Percentiles rank a stretch among this genome's conserved stretches.
phyloP scores from a whole-genome alignment of 2,888 invertebrate genomes.

The Junonia oenone region DNA sequence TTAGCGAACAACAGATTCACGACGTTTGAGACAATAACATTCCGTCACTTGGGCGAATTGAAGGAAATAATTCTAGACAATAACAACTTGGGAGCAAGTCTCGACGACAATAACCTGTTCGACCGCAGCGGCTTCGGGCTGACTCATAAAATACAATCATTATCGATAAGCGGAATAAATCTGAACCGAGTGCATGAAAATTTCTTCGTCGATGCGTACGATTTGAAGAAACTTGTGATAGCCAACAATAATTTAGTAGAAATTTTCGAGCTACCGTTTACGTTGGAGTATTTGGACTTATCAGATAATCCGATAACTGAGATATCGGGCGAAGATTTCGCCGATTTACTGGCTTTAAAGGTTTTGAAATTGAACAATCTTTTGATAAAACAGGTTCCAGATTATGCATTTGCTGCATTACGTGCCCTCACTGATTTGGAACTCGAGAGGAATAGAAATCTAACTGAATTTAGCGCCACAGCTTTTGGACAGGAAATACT shows the following conservation, averaged over 20 bases:
- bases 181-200: slow-evolving; percentile 53
- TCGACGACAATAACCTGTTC: slow-evolving; percentile 53
- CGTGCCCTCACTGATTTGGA: slow-evolving; percentile 70
- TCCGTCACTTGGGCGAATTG: slow-evolving; percentile 56
- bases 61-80: slow-evolving; percentile 63
- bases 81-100: slow-evolving; percentile 58
- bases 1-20: slow-evolving; percentile 64
- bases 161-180: slow-evolving; percentile 55
- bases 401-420: slow-evolving; percentile 78
- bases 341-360: slow-evolving; percentile 71
- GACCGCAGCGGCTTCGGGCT: slow-evolving; percentile 58
- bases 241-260: slow-evolving; percentile 75
- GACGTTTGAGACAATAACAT: slow-evolving; percentile 52
- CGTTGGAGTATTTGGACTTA: slow-evolving; percentile 79
- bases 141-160: slow-evolving; percentile 48
- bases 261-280: slow-evolving; percentile 78
- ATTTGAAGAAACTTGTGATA: slow-evolving; percentile 63
- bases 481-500: slow-evolving; percentile 61
- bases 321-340: slow-evolving; percentile 69
- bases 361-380: slow-evolving; percentile 79
- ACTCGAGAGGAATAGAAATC: slow-evolving; percentile 74
- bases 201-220: slow-evolving; percentile 63
- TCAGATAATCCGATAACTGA: slow-evolving; percentile 79
- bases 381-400: slow-evolving; percentile 68
- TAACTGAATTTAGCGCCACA: slow-evolving; percentile 67